A percentile compares a stretch with the other conserved stretches of the same genome.
Conservation (phyloP, 2,797 vertebrate genomes). For the Channa striata region DNA sequence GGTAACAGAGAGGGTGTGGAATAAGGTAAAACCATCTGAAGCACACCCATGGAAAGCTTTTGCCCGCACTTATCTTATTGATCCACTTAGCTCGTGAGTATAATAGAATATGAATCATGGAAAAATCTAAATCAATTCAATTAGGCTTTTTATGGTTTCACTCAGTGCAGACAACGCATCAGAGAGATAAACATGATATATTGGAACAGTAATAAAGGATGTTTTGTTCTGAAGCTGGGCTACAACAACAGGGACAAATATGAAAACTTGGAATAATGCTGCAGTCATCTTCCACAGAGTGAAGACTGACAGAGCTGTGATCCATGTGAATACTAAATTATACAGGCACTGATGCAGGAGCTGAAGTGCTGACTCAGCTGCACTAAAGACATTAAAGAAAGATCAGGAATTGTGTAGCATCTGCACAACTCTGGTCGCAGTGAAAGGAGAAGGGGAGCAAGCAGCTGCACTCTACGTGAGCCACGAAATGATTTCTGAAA, state of each 20-base stretch:
- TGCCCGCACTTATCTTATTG: slow-evolving; percentile 46
- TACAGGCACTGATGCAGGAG: slow-evolving; percentile 63
- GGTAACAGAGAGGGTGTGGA: slow-evolving; percentile 3
- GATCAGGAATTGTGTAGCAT: slow-evolving; percentile 56
- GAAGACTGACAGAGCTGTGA: slow-evolving; percentile 45
- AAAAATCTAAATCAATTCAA: slow-evolving; percentile 74
- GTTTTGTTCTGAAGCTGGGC: slow-evolving; percentile 13
- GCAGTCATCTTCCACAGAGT: slow-evolving; percentile 24
- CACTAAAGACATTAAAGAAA: slow-evolving; percentile 50
- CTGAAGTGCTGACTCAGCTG: slow-evolving; percentile 66
- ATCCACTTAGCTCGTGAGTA: slow-evolving; percentile 62
- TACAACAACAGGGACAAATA: slow-evolving; percentile 27
- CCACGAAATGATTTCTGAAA: not conserved
- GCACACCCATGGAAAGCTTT: slow-evolving; percentile 44
- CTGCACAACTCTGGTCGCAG: slow-evolving; percentile 25
- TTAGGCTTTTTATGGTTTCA: slow-evolving; percentile 64
- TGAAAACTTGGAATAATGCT: slow-evolving; percentile 24
- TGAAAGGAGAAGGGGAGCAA: not conserved
- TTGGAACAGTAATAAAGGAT: slow-evolving; percentile 32
- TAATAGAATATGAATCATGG: slow-evolving; percentile 62
- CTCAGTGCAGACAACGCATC: slow-evolving; percentile 57
- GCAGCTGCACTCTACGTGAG: slow-evolving; percentile 3
- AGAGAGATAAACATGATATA: slow-evolving; percentile 52
- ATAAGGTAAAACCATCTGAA: slow-evolving; percentile 2
- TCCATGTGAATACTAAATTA: slow-evolving; percentile 69